phyloP scores from a whole-genome alignment of 2,797 vertebrate species.

The Tauraco hartlaubi region DNA sequence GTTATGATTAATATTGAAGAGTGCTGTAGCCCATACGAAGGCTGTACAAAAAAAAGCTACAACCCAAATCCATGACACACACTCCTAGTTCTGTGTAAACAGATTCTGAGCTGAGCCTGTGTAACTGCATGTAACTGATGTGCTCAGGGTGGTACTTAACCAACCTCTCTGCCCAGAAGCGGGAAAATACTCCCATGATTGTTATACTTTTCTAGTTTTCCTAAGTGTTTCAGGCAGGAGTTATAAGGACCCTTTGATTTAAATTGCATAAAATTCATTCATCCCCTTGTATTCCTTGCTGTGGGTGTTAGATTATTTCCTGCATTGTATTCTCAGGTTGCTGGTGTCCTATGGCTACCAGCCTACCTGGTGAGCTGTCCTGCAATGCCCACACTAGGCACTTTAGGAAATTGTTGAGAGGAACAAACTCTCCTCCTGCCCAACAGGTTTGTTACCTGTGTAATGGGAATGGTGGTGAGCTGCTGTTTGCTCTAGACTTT shows the following conservation, averaged over 20 bases:
- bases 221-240: neutral
- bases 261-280: neutral
- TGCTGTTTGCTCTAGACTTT: neutral
- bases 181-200: neutral
- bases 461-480: neutral
- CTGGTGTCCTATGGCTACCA: neutral
- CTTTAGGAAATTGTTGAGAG: neutral
- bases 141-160: neutral
- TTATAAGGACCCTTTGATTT: neutral
- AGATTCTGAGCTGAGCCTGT: neutral
- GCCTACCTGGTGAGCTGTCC: neutral
- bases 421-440: neutral
- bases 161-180: neutral
- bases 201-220: neutral
- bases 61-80: neutral
- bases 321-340: neutral
- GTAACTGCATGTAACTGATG: neutral
- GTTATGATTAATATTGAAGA: neutral
- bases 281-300: neutral
- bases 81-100: neutral
- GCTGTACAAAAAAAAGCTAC: neutral
- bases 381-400: neutral
- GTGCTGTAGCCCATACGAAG: neutral
- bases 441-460: neutral
- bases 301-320: neutral